phyloP scores from a whole-genome alignment of 2,113 vertebrate species.

The Oryzias melastigma region DNA sequence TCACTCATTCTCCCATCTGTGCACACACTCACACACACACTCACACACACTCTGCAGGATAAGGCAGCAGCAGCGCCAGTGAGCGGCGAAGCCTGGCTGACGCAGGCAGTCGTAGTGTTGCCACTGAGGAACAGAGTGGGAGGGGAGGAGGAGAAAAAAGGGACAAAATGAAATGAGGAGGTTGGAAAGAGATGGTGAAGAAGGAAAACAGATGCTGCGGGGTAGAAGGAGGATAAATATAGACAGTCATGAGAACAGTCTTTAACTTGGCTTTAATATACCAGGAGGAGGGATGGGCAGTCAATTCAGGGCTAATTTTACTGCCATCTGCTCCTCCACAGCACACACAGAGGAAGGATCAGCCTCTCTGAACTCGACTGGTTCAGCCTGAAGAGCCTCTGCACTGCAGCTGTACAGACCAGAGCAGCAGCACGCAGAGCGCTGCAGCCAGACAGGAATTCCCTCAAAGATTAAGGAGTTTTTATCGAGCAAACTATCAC shows the following conservation, averaged over 20 bases:
- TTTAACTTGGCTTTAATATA: neutral
- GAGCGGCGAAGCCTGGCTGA: slow-evolving; percentile 59
- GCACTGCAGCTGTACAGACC: slow-evolving; percentile 76
- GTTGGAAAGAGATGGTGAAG: slow-evolving; percentile 14
- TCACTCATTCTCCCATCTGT: slow-evolving; percentile 62
- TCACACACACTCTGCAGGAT: slow-evolving; percentile 44
- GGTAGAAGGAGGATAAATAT: slow-evolving; percentile 6
- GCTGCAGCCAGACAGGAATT: slow-evolving; percentile 34
- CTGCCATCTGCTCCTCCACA: neutral
- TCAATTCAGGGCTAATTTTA: slow-evolving; percentile 1
- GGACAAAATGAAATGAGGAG: neutral
- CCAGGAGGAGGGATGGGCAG: neutral
- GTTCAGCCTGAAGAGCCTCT: slow-evolving; percentile 59
- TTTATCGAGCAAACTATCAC: too few species aligned
- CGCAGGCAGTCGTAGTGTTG: slow-evolving; percentile 58
- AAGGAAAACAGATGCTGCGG: slow-evolving; percentile 10
- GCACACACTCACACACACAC: slow-evolving; percentile 35
- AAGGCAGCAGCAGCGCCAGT: slow-evolving; percentile 39
- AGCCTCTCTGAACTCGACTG: slow-evolving; percentile 45
- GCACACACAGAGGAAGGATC: neutral
- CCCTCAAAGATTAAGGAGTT: neutral
- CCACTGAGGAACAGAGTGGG: slow-evolving; percentile 32
- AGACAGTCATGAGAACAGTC: neutral
- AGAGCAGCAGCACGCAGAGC: slow-evolving; percentile 60
- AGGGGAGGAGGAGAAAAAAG: neutral